Percentiles rank a stretch among this genome's conserved stretches.
Evolutionary conservation across 1,140 invertebrate species (phyloP).

Genomic region (Elysia chlorotica): DNA sequence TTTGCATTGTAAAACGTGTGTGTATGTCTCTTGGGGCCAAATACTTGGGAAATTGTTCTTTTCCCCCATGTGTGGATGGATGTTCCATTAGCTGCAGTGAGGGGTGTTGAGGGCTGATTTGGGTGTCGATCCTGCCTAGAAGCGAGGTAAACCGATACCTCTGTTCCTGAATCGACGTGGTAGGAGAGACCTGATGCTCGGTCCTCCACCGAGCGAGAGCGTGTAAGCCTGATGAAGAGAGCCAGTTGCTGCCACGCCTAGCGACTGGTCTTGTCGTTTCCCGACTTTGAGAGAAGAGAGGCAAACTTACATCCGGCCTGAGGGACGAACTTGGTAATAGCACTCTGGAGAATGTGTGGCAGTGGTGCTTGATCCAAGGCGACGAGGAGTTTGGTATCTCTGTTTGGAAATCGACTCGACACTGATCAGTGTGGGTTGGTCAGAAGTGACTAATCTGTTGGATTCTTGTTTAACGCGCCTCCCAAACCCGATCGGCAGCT

Average conservation of each 20-base stretch:
- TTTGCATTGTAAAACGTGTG: neutral
- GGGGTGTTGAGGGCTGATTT: neutral
- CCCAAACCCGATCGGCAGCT: neutral
- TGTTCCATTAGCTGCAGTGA: neutral
- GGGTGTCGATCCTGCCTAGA: neutral
- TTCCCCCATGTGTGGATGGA: neutral
- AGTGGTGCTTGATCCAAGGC: neutral
- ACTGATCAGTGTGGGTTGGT: neutral
- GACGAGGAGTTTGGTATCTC: neutral
- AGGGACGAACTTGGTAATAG: too few relatives aligned
- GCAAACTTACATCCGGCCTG: neutral
- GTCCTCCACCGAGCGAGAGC: neutral
- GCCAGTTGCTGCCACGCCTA: neutral
- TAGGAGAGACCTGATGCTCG: too few relatives aligned
- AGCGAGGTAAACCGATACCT: neutral
- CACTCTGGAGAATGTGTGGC: neutral
- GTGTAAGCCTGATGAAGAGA: neutral
- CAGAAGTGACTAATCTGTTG: neutral
- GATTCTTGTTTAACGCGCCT: too few relatives aligned
- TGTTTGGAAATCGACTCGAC: neutral
- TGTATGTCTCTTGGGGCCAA: neutral
- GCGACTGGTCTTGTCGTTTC: neutral
- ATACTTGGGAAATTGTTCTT: neutral
- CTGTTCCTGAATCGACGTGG: neutral
- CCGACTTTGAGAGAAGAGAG: neutral